Evolutionary conservation across 2,797 vertebrate species (phyloP), one percentile per base, ranked within the genome.

Genomic region (Argyrosomus regius): DNA sequence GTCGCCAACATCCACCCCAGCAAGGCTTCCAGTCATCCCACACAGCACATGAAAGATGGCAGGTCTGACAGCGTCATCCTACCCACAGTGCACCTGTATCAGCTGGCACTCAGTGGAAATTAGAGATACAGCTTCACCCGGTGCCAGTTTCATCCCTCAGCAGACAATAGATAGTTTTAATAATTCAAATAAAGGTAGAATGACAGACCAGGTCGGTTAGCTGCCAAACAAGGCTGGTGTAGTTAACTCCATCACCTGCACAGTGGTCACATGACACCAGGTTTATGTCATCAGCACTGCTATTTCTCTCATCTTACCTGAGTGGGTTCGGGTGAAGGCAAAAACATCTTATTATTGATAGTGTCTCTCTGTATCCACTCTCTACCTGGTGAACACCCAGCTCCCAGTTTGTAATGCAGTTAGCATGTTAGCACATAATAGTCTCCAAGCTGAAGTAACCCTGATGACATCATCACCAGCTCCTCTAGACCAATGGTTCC

Each of bases 1-100:
- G 50, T 50, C 77, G 66, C 45, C 77, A 56, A 60, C 75, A 75
- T 53, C 72, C 75, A 43, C 57, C 68, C 65, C 58, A 58, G n/a
- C 10, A 1, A 26, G 43, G 56, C 52, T 69, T 41, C 48, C n/a
- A 69, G 52, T 54, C 70, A 56, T 49, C 72, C 35, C 28, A 24
- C 5, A 79, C 43, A 26, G 28, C 0, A n/a, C 1, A 53, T 24
- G 46, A 57, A 46, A 31, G 58, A 24, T 43, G 60, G 35, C 17
- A 58, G 45, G 22, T 60, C 18, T 28, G 59, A 75, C 39, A 54
- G 28, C 8, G 24, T 6, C 11, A 24, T 10, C 43, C 53, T 35
- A 24, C 67, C 63, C 65, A 65, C 26, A 24, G 14, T 16, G 45
- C 45, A 59, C 50, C n/a, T 22, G 22, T 43, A 7, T 22, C 53